Evolutionary conservation across 2,888 invertebrate species (phyloP).

Genomic region (Temnothorax unifasciatus): DNA sequence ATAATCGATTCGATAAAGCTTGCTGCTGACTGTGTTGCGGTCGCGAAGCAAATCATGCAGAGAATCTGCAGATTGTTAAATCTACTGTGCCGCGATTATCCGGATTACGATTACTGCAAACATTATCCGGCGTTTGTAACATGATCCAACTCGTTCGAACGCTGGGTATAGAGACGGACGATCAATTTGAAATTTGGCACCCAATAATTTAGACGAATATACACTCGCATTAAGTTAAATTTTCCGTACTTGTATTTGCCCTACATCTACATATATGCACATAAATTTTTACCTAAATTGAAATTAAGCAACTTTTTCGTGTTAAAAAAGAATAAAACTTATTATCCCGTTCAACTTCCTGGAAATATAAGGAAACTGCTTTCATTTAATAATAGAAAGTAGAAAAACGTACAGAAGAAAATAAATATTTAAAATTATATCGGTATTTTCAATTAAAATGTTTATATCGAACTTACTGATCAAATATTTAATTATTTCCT

Average conservation of each 20-base stretch:
- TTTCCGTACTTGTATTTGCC: not conserved
- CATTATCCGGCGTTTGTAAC: conserved; percentile 44
- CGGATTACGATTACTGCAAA: conserved; percentile 47
- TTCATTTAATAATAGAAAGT: not conserved
- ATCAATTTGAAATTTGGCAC: conserved; percentile 40
- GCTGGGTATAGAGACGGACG: not conserved
- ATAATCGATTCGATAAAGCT: conserved; percentile 34
- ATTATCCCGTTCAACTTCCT: not conserved
- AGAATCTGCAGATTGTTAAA: conserved; percentile 34
- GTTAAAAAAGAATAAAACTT: not conserved
- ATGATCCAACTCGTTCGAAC: not conserved
- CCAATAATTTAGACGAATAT: conserved; percentile 27
- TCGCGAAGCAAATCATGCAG: conserved; percentile 23
- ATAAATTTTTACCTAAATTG: conserved; percentile 5
- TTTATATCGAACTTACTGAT: not conserved
- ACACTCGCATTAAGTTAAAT: not conserved
- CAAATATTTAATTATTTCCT: conserved; percentile 8
- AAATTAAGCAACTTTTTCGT: not conserved
- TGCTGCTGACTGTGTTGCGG: not conserved
- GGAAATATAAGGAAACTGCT: not conserved
- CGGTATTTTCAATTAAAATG: not conserved
- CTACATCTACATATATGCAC: not conserved
- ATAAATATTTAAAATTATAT: conserved; percentile 4
- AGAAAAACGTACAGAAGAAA: not conserved
- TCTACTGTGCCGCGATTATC: conserved; percentile 12